Evolutionary conservation across 2,888 invertebrate genomes (phyloP), one percentile per base, ranked within the genome.

Genomic region (Dicyrtoma fusca): DNA sequence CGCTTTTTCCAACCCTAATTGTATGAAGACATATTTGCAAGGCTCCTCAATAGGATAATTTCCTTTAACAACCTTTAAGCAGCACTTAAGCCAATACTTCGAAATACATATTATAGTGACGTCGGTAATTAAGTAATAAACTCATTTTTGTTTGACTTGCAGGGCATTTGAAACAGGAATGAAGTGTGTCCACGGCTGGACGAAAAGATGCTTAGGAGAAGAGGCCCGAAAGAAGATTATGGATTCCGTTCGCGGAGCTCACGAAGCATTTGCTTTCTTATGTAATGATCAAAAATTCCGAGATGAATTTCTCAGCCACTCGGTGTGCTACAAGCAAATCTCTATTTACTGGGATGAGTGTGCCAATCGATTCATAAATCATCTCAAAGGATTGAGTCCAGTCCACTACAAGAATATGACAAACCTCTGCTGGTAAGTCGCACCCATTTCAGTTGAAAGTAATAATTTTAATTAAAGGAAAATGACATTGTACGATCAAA

Each of bases 301-400:
- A n/a, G 14, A 25, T 6, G 79, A 78, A 51, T 79, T 69, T 57
- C 74, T 77, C 17, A 47, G 66, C 21, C 77, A 79, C 55, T 55
- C 74, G 10, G 55, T 21, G 1, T 79, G 79, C 53, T 76, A 76
- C 74, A 73, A 68, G 23, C 70, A 62, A 63, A 77, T 79, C 23
- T 77, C 77, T 4, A 53, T 19, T 42, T 70, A 74, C 21, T 79
- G 77, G 77, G 79, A 79, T 68, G 74, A 74, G 2, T 79, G 78
- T 68, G 74, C 77, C 14, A 61, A 45, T 19, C 59, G 61, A 49
- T 73, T 74, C 64, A 68, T 74, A 8, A 25, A 47, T 5, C 57
- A 26, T 11, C 66, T 76, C 14, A n/a, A n/a, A n/a, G n/a, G n/a
- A n/a, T n/a, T 53, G 8, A 55, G 44, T 26, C 45, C 23, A 10